Conservation (phyloP, 2,888 invertebrate species). For the Parnassius mnemosyne region DNA sequence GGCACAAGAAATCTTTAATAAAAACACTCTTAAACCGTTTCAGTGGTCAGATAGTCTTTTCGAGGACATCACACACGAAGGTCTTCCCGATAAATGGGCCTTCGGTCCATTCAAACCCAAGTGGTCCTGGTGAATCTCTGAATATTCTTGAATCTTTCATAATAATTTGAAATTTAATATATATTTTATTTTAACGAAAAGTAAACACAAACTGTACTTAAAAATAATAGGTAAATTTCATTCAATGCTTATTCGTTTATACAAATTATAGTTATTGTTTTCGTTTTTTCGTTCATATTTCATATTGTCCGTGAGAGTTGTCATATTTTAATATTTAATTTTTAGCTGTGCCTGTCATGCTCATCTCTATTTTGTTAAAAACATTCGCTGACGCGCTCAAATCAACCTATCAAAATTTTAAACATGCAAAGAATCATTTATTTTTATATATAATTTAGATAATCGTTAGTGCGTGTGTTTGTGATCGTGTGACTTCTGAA, state of each 20-base stretch:
- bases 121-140: constrained; percentile 81
- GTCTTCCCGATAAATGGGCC: constrained; percentile 87
- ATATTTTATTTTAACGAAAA: not conserved
- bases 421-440: too few species aligned
- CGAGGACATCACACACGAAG: constrained; percentile 81
- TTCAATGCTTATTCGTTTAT: not conserved
- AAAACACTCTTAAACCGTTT: constrained; percentile 79
- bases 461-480: too few species aligned
- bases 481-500: too few species aligned
- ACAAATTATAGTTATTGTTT: not conserved
- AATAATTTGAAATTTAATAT: constrained; percentile 16
- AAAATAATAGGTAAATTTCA: not conserved
- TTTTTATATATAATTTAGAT: too few species aligned
- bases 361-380: too few species aligned
- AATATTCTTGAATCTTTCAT: constrained; percentile 21
- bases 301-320: too few species aligned
- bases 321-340: too few species aligned
- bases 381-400: too few species aligned
- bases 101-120: constrained; percentile 82
- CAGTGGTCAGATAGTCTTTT: constrained; percentile 87
- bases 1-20: constrained; percentile 55
- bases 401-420: too few species aligned
- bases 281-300: too few species aligned
- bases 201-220: constrained; percentile 10
- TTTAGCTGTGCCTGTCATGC: too few species aligned